phyloP scores from a whole-genome alignment of 2,797 vertebrate species.

The Alcedo quadribrachys region DNA sequence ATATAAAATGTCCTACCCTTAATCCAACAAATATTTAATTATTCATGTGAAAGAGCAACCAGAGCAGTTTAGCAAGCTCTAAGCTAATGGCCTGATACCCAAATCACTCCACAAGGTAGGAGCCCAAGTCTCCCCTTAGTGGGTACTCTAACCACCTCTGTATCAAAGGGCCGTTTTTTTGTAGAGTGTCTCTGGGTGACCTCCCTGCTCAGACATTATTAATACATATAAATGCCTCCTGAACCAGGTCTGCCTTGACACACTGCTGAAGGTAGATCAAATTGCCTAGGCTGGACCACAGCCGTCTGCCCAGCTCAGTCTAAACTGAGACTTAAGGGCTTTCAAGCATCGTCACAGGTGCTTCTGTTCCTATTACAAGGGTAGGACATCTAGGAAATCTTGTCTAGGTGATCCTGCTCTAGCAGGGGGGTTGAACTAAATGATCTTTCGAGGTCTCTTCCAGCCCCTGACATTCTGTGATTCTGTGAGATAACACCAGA shows the following conservation, averaged over 20 bases:
- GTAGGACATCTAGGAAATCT: neutral
- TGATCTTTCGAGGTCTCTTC: too few species aligned
- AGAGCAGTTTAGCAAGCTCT: neutral
- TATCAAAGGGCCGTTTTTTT: neutral
- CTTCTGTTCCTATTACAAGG: neutral
- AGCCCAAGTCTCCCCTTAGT: neutral
- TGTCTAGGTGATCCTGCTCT: too few species aligned
- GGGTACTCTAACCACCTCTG: neutral
- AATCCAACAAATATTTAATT: neutral
- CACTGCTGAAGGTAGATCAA: neutral
- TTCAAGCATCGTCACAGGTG: rapidly evolving
- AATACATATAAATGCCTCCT: rapidly evolving
- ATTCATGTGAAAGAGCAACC: neutral
- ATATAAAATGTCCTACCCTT: neutral
- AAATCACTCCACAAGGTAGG: neutral
- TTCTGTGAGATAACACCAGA: neutral
- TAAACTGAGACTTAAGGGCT: neutral
- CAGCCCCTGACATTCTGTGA: too few species aligned
- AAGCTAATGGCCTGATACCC: neutral
- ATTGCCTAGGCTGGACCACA: neutral
- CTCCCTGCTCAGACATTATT: neutral
- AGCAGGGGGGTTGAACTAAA: too few species aligned
- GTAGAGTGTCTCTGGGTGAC: neutral
- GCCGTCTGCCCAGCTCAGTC: neutral
- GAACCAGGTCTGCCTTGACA: neutral